Percentiles rank a stretch among this genome's conserved stretches.
These are phyloP conservation scores for Cetonia aurata DNA, from an alignment of 2,888 invertebrate species.

Conservation along the genomic window DNA sequence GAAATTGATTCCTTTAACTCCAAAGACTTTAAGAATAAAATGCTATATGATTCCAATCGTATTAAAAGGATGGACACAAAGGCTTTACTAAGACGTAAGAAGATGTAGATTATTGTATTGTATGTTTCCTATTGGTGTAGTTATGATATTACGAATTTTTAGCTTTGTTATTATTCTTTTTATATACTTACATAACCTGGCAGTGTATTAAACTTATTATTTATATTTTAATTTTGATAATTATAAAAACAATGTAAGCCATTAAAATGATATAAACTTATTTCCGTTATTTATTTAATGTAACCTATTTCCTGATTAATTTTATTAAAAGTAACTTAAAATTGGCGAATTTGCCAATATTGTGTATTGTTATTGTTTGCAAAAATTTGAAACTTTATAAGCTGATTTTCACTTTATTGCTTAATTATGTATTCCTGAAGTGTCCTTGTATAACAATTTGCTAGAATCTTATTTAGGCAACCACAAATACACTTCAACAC, in stretches of 20 bases:
- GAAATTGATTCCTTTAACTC: slow-evolving; percentile 41
- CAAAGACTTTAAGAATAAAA: slow-evolving; percentile 62
- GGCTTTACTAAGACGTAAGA: slow-evolving; percentile 53
- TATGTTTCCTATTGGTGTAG: slow-evolving; percentile 16
- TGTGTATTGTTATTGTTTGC: too few species aligned
- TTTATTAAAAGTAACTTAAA: too few species aligned
- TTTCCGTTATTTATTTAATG: too few species aligned
- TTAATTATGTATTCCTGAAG: too few species aligned
- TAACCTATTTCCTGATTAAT: too few species aligned
- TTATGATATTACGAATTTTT: slow-evolving; percentile 24
- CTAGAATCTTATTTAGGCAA: too few species aligned
- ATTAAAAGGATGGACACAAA: slow-evolving; percentile 56
- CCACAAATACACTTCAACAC: too few species aligned
- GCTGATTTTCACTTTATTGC: too few species aligned
- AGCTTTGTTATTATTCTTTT: slow-evolving; percentile 19
- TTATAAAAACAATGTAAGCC: neutral
- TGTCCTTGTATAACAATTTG: too few species aligned
- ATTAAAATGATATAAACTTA: too few species aligned
- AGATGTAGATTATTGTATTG: slow-evolving; percentile 19
- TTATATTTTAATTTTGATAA: slow-evolving; percentile 21
- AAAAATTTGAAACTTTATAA: too few species aligned
- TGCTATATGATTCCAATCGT: slow-evolving; percentile 57
- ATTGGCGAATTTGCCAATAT: too few species aligned
- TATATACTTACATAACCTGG: slow-evolving; percentile 18
- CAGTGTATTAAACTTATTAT: slow-evolving; percentile 25